Evolutionary conservation across 2,113 vertebrate genomes (phyloP).

Genomic region (Edolisoma coerulescens): DNA sequence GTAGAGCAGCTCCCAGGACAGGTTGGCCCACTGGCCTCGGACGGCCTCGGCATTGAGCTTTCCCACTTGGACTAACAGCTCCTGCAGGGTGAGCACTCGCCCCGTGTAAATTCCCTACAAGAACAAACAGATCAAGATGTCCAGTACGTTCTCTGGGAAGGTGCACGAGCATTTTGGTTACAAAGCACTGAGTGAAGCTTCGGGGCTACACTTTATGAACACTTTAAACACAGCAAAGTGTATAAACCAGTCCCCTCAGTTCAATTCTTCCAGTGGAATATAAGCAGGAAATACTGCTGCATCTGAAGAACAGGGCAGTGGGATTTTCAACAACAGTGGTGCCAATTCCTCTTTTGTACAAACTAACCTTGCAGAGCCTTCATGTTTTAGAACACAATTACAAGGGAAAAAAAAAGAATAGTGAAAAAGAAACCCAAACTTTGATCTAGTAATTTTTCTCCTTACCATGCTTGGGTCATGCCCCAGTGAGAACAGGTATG

Average conservation of each 20-base stretch:
- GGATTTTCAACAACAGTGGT: neutral
- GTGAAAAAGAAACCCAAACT: neutral
- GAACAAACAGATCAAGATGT: neutral
- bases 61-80: constrained; percentile 87
- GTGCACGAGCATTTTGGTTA: neutral
- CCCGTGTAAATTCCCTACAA: constrained; percentile 90
- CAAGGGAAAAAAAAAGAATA: neutral
- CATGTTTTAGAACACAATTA: neutral
- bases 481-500: constrained; percentile 91
- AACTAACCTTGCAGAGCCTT: neutral
- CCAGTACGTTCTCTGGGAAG: accelerated
- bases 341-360: neutral
- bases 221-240: neutral
- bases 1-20: constrained; percentile 97
- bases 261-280: neutral
- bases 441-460: neutral
- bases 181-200: neutral
- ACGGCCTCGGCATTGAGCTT: constrained; percentile 88
- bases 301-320: neutral
- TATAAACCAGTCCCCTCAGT: neutral
- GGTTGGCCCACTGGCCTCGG: constrained; percentile 95
- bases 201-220: neutral
- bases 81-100: constrained; percentile 90
- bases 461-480: constrained; percentile 93
- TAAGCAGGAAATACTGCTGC: neutral